Base-by-base conservation (phyloP, 2,113 vertebrate species). In the Stigmatopora argus region DNA sequence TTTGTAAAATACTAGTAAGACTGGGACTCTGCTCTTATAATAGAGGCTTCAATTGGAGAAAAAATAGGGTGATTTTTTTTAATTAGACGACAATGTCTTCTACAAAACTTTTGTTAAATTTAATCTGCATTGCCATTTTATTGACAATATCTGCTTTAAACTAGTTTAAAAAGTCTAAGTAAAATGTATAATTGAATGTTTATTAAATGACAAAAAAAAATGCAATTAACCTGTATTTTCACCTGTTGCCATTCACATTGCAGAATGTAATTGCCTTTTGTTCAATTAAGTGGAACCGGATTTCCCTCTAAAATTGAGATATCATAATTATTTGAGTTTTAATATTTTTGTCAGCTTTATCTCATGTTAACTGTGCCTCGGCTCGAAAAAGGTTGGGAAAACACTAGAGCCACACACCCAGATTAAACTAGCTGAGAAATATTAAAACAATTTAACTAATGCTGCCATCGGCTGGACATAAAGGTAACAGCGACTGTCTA, bases 51-150 rank as follows among this genome's bases (percentile, higher is more conserved):
- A 45, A 13, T 41, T 41, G 1, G 2, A n/a, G n/a, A n/a, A n/a
- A n/a, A n/a, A n/a, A n/a, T n/a, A n/a, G n/a, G n/a, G n/a, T n/a
- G n/a, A 18, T 35, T 35, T 7, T 58, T 17, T 35, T 41, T 1
- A 59, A 38, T 5, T 4, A 11, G 18, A 59, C 17, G 19, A 5
- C 2, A 60, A 9, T 55, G 46, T 49, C 17, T 68, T 41, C 19
- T 56, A 49, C 73, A 69, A 64, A 68, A 46, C 21, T 83, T 83
- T 81, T 78, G 75, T 77, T 66, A 59, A 17, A 45, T n/a, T 51
- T 21, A 38, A 47, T 31, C 52, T 38, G 35, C 35, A 58, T 58
- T 18, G 15, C 18, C 31, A 35, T 17, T 18, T 58, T 17, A 58
- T 18, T 57, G 3, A n/a, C 4, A 21, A 19, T 53, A 23, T 8